Conservation (phyloP, 1,140 invertebrate genomes). For the Brachionus koreanus region DNA sequence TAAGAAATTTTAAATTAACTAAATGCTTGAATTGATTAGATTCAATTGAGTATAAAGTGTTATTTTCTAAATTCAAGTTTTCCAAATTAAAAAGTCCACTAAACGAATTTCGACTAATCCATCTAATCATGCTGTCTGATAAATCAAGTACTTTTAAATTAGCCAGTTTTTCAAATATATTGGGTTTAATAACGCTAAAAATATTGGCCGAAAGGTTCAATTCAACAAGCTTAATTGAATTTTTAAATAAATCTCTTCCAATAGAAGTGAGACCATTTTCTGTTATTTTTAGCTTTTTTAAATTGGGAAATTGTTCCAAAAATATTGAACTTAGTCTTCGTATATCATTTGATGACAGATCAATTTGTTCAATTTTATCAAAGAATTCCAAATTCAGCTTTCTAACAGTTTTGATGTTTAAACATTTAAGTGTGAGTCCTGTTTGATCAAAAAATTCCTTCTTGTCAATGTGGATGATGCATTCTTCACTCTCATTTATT, state of each 20-base stretch:
- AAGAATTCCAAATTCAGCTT: not conserved
- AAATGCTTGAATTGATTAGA: constrained; percentile 29
- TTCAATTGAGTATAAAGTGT: constrained; percentile 6
- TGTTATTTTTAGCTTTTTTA: not conserved
- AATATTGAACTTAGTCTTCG: not conserved
- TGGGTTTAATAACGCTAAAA: constrained; percentile 10
- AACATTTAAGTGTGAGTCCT: not conserved
- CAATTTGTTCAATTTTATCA: not conserved
- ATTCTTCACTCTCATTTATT: not conserved
- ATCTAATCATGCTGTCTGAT: constrained; percentile 4
- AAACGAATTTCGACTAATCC: constrained; percentile 16
- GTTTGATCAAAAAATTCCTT: not conserved
- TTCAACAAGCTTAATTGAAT: not conserved
- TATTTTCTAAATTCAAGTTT: constrained; percentile 11
- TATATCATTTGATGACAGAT: constrained; percentile 6
- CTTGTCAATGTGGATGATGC: not conserved
- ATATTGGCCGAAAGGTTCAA: not conserved
- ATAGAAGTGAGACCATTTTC: not conserved
- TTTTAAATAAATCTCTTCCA: not conserved
- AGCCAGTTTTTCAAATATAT: not conserved
- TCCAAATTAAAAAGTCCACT: constrained; percentile 15
- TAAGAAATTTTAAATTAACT: not conserved
- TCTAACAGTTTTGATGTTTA: not conserved
- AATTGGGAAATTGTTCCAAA: constrained; percentile 13
- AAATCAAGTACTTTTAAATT: not conserved